Evolutionary conservation across 2,888 invertebrate species (phyloP), one percentile per base, ranked within the genome.

Genomic region (Hylaea fasciaria): DNA sequence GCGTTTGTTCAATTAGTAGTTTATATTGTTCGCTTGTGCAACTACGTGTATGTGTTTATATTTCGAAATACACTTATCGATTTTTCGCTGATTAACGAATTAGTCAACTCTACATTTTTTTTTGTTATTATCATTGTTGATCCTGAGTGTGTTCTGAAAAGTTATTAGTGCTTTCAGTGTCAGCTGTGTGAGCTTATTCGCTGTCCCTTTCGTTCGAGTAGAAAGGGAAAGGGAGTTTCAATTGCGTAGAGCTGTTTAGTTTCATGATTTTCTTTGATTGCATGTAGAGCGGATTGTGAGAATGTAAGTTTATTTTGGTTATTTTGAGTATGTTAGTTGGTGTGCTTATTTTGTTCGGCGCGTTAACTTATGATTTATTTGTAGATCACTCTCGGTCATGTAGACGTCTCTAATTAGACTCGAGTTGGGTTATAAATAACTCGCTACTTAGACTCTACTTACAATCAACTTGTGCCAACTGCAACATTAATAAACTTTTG

Each of bases 161-260:
- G 89, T 91, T 88, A 77, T 80, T 80, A 86, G 91, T 91, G 90
- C 84, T 88, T 88, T 89, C 83, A 88, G 90, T 91, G 89, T 84
- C 83, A 85, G 84, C 84, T 83, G 87, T 87, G 85, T 81, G 71
- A 79, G 77, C 79, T 81, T 71, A 73, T 77, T 78, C 71, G 81
- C 80, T 84, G 76, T 89, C 87, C 81, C 85, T 83, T 77, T 89
- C 86, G 72, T 70, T 81, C 77, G 65, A 71, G 69, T 76, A 73
- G 83, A 89, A 87, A 89, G 85, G 82, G 87, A 90, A 88, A 89
- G 88, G 85, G 84, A 86, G 84, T 81, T 73, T 77, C 74, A 77
- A 73, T 78, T 76, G 82, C 80, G 75, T 73, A 81, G 81, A 77
- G 76, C 85, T 86, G 84, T 86, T 89, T 86, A 86, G 86, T 85